These are phyloP conservation scores for Nomada lathburiana DNA, from an alignment of 2,888 invertebrate genomes.

Conservation along the genomic window DNA sequence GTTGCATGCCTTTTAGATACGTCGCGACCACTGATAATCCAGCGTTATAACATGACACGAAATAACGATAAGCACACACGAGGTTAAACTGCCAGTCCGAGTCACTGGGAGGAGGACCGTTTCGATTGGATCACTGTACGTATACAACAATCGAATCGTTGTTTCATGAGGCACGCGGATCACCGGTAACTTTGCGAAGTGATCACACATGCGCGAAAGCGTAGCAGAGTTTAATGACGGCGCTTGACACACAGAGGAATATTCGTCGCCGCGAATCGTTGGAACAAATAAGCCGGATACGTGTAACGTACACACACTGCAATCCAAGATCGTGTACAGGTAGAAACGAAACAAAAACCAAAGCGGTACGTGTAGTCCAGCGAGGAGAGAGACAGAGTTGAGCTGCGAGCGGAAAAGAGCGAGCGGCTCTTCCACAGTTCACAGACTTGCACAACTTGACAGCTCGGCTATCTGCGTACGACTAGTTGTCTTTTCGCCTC, in stretches of 20 bases:
- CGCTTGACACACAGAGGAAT: constrained; percentile 29
- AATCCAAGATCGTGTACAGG: constrained; percentile 46
- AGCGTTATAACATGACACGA: constrained; percentile 44
- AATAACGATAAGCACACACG: constrained; percentile 46
- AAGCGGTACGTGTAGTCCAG: constrained; percentile 21
- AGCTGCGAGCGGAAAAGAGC: neutral
- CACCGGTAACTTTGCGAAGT: constrained; percentile 15
- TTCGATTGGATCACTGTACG: constrained; percentile 11
- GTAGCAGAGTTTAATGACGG: constrained; percentile 23
- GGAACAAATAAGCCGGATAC: constrained; percentile 27
- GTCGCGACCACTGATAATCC: constrained; percentile 66
- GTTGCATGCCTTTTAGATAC: constrained; percentile 16
- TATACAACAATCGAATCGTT: constrained; percentile 34
- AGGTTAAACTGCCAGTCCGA: constrained; percentile 16
- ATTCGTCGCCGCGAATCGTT: neutral
- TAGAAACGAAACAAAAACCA: neutral
- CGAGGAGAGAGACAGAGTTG: neutral
- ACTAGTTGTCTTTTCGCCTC: constrained; percentile 82
- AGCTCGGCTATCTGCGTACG: constrained; percentile 81
- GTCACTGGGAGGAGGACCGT: constrained; percentile 23
- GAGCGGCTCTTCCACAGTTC: constrained; percentile 15
- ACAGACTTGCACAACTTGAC: constrained; percentile 72
- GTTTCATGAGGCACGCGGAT: constrained; percentile 39
- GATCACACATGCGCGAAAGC: constrained; percentile 36
- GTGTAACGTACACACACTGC: constrained; percentile 49